Percentiles rank a stretch among this genome's conserved stretches.
These are phyloP conservation scores for Myxocyprinus asiaticus DNA, from an alignment of 2,113 vertebrate species.

Conservation along the genomic window DNA sequence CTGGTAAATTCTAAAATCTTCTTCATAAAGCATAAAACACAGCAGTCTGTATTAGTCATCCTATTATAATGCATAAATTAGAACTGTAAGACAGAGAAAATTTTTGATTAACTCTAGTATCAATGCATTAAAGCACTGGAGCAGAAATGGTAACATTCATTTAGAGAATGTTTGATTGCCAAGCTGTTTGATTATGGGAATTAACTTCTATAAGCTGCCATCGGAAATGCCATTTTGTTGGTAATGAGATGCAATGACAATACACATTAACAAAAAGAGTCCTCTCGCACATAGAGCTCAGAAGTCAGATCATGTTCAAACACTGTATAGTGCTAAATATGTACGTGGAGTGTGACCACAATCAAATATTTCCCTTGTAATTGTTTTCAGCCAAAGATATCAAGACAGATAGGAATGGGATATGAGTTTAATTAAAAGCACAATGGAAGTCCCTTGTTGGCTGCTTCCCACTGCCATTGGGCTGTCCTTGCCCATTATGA, in stretches of 20 bases:
- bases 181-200: slow-evolving; percentile 26
- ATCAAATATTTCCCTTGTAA: slow-evolving; percentile 40
- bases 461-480: slow-evolving; percentile 25
- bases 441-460: slow-evolving; percentile 37
- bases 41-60: neutral
- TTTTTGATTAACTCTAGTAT: slow-evolving; percentile 11
- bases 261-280: slow-evolving; percentile 15
- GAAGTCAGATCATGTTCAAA: neutral
- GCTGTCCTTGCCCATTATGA: slow-evolving; percentile 36
- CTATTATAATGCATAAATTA: neutral
- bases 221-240: slow-evolving; percentile 19
- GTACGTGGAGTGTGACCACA: slow-evolving; percentile 23
- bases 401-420: slow-evolving; percentile 32
- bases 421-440: slow-evolving; percentile 50
- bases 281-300: slow-evolving; percentile 17
- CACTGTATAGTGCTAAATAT: slow-evolving; percentile 18
- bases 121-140: slow-evolving; percentile 50
- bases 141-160: slow-evolving; percentile 38
- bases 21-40: neutral
- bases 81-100: slow-evolving; percentile 2
- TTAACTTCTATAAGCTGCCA: slow-evolving; percentile 21
- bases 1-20: neutral
- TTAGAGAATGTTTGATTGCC: slow-evolving; percentile 15
- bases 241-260: slow-evolving; percentile 31
- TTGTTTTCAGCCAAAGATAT: slow-evolving; percentile 43